phyloP scores from a whole-genome alignment of 1,140 invertebrate species.

The Drosophila bifasciata region DNA sequence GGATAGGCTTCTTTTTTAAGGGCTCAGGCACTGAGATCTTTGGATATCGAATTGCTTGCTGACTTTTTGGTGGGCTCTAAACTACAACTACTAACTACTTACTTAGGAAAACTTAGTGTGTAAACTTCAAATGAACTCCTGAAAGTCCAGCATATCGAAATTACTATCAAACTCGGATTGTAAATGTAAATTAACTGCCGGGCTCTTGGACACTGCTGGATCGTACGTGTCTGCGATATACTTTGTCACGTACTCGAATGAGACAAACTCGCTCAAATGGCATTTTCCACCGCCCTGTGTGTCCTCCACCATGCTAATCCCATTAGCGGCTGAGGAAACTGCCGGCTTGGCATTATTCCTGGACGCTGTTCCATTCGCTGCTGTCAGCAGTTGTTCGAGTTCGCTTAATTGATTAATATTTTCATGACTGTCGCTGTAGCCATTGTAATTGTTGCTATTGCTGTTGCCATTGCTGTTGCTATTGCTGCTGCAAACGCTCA shows the following conservation, averaged over 20 bases:
- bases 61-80: slow-evolving; percentile 34
- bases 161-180: slow-evolving; percentile 62
- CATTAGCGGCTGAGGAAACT: slow-evolving; percentile 37
- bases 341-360: slow-evolving; percentile 14
- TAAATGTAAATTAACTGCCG: slow-evolving; percentile 36
- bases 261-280: slow-evolving; percentile 76
- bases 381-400: slow-evolving; percentile 67
- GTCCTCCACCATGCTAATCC: slow-evolving; percentile 12
- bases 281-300: slow-evolving; percentile 29
- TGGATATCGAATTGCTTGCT: slow-evolving; percentile 46
- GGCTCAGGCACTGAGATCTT: slow-evolving; percentile 72
- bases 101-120: neutral
- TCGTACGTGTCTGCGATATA: slow-evolving; percentile 74
- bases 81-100: slow-evolving; percentile 7
- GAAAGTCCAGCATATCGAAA: slow-evolving; percentile 78
- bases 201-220: slow-evolving; percentile 29
- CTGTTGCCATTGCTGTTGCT: slow-evolving; percentile 34
- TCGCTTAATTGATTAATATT: slow-evolving; percentile 79
- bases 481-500: slow-evolving; percentile 56
- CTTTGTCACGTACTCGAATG: slow-evolving; percentile 83
- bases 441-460: slow-evolving; percentile 41
- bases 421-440: slow-evolving; percentile 40
- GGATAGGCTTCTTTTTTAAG: slow-evolving; percentile 30
- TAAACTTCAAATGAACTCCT: slow-evolving; percentile 68
- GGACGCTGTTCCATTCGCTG: slow-evolving; percentile 10